Conservation (phyloP, 23 tunicate genomes). For the Oikopleura albicans region DNA sequence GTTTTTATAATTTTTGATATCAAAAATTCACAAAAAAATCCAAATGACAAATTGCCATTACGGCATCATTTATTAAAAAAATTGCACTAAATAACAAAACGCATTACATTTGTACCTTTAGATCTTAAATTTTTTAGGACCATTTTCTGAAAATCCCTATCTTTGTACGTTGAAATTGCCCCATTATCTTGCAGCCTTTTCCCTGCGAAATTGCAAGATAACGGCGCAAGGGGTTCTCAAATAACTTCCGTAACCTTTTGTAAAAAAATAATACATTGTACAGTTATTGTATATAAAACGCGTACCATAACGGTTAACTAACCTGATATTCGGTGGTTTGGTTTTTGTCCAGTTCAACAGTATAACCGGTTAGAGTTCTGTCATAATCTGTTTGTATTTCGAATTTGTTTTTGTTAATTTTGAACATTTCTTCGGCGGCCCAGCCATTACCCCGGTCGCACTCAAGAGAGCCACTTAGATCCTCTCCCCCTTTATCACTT, state of each 20-base stretch:
- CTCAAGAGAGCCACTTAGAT: background rate
- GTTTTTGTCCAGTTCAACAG: background rate
- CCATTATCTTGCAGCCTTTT: too few relatives aligned
- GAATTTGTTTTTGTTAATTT: background rate
- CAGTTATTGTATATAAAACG: too few relatives aligned
- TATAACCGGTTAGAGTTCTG: background rate
- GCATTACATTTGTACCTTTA: background rate
- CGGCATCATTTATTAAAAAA: too few relatives aligned
- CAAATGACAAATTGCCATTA: too few relatives aligned
- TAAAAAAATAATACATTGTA: too few relatives aligned
- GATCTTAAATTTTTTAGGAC: too few relatives aligned
- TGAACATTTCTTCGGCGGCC: background rate
- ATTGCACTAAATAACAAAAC: background rate
- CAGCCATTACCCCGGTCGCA: background rate
- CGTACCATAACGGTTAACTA: background rate
- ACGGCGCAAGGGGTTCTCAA: too few relatives aligned
- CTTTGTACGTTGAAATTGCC: background rate
- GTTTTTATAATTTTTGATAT: background rate
- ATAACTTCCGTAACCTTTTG: too few relatives aligned
- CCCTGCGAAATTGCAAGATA: too few relatives aligned
- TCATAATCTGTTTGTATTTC: background rate
- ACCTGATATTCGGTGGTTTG: background rate
- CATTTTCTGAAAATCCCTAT: too few relatives aligned
- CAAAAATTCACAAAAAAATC: background rate
- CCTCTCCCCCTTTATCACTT: background rate